Base-by-base conservation (phyloP, 2,888 invertebrate genomes). In the Stenoptilia bipunctidactyla region DNA sequence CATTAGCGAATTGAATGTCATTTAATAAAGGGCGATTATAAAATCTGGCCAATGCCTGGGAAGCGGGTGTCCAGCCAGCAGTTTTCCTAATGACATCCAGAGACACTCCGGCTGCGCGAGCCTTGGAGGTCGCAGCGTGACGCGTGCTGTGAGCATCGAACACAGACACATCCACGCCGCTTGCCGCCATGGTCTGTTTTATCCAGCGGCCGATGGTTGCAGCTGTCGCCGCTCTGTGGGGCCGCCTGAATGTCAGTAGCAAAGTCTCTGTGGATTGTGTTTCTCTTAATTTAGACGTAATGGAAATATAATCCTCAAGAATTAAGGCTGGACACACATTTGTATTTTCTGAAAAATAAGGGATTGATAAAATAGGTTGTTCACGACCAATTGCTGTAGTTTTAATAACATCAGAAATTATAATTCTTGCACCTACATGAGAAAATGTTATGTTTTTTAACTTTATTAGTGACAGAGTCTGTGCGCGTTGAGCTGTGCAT, bases 381-480 rank as follows among this genome's bases (percentile, higher is more conserved):
- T 42, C 36, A 0, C 41, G 6, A 0, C 40, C 40, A 1, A 34
- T n/a, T 1, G 33, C 42, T 1, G 50, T 49, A 0, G 48, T 54
- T 38, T 49, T 51, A 10, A 52, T 49, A 1, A 44, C 15, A 15
- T 51, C 50, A 1, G 42, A 27, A 2, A 50, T 46, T 0, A 5
- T 2, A n/a, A 51, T 49, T 15, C 33, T 35, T n/a, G 50, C 38
- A 2, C 36, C 33, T 13, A 33, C 15, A 3, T 15, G 1, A 1
- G 6, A n/a, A 6, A 45, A 36, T 5, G 9, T n/a, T 2, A 54
- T 49, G 36, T 52, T 49, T 8, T 39, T 27, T 2, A 49, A 3
- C 37, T 48, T 51, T 9, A 50, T 52, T 3, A 46, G 12, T 0
- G 47, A 41, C 0, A 55, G 34, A 1, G 53, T 52, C 37, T 53